Evolutionary conservation across 2,113 vertebrate species (phyloP).

Genomic region (Erinaceus europaeus): DNA sequence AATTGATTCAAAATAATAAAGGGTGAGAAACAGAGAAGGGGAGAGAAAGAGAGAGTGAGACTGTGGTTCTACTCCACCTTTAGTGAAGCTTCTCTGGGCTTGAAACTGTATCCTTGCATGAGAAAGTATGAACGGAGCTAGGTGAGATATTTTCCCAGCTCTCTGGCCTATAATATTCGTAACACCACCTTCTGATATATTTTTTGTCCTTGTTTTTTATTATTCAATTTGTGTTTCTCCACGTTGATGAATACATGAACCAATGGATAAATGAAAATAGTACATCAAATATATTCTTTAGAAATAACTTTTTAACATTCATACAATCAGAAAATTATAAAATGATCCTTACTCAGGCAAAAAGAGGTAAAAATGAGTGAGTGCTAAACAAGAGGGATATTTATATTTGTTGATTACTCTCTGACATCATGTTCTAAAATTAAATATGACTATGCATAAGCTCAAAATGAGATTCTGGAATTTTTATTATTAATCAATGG

Average conservation of each 20-base stretch:
- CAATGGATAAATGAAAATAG: not conserved
- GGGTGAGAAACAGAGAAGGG: too few species aligned
- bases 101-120: too few species aligned
- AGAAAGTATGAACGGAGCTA: too few species aligned
- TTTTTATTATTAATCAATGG: slow-evolving; percentile 61
- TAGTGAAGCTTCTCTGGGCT: too few species aligned
- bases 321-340: slow-evolving; percentile 25
- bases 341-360: slow-evolving; percentile 3
- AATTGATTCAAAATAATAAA: too few species aligned
- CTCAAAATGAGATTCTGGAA: slow-evolving; percentile 31
- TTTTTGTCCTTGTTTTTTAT: not conserved
- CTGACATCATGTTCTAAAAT: slow-evolving; percentile 69
- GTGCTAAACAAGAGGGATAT: not conserved
- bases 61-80: too few species aligned
- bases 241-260: not conserved
- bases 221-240: not conserved
- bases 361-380: slow-evolving; percentile 28
- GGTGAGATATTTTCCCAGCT: too few species aligned
- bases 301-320: not conserved
- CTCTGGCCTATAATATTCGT: too few species aligned
- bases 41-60: too few species aligned
- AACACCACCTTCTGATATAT: not conserved
- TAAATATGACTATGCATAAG: slow-evolving; percentile 39
- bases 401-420: slow-evolving; percentile 49
- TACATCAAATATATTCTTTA: not conserved